Conservation (phyloP, 1,140 invertebrate genomes). For the Lordiphosa collinella region DNA sequence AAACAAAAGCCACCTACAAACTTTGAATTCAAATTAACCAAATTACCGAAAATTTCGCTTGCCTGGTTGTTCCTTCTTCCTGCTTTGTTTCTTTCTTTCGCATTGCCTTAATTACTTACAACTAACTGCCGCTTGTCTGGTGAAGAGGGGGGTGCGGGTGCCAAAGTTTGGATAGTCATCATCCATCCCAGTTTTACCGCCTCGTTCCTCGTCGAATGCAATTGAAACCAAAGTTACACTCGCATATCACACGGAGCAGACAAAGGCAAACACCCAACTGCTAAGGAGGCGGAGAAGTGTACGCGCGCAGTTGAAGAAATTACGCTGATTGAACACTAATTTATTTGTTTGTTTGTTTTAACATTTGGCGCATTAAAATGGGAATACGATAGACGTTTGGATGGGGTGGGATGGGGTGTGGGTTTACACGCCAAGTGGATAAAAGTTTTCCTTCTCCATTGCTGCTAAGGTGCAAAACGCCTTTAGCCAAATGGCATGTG, state of each 20-base stretch:
- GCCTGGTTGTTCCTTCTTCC: background rate
- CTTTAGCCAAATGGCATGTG: too few relatives aligned
- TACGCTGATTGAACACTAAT: constrained; percentile 77
- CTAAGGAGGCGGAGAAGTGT: constrained; percentile 11
- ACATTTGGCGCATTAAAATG: constrained; percentile 55
- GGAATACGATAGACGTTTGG: too few relatives aligned
- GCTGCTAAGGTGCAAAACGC: too few relatives aligned
- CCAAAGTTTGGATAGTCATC: constrained; percentile 45
- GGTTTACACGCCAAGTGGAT: too few relatives aligned
- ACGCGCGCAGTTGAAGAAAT: constrained; percentile 55
- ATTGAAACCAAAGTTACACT: constrained; percentile 57
- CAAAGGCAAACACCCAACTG: background rate
- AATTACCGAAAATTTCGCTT: constrained; percentile 59
- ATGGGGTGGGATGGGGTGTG: too few relatives aligned
- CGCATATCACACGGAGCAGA: constrained; percentile 35
- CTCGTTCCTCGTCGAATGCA: constrained; percentile 16
- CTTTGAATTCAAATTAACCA: constrained; percentile 65
- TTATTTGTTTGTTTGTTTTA: constrained; percentile 75
- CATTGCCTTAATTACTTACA: constrained; percentile 59
- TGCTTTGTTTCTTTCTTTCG: constrained; percentile 7
- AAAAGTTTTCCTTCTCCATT: too few relatives aligned
- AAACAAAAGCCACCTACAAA: constrained; percentile 4
- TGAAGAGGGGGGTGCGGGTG: constrained; percentile 21
- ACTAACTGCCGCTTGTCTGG: constrained; percentile 26
- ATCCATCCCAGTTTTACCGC: background rate